phyloP scores from a whole-genome alignment of 2,113 vertebrate species.

The Theristicus caerulescens region DNA sequence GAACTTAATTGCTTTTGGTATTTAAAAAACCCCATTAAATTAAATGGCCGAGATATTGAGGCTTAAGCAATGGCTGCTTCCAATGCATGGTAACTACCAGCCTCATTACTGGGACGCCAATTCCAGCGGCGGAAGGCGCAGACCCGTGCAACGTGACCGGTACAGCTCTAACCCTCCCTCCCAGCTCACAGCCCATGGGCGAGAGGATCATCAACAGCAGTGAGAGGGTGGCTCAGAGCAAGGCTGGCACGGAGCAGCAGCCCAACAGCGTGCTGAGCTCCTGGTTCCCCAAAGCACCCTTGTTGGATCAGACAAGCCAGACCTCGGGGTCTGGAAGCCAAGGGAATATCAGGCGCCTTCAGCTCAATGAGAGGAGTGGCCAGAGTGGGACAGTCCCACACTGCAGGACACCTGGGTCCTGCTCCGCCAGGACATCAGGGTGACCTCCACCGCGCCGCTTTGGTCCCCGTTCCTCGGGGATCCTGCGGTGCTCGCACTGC shows the following conservation, averaged over 20 bases:
- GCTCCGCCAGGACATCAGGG: background rate
- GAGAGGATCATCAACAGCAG: background rate
- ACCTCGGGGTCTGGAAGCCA: background rate
- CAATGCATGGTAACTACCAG: conserved; percentile 48
- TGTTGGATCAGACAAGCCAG: background rate
- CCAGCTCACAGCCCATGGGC: background rate
- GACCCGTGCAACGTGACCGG: background rate
- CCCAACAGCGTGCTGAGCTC: background rate
- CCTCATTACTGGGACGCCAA: conserved; percentile 30
- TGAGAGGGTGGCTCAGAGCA: background rate
- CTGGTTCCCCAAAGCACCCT: background rate
- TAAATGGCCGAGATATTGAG: conserved; percentile 68
- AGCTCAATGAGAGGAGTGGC: background rate
- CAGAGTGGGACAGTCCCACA: background rate
- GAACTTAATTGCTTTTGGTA: conserved; percentile 72
- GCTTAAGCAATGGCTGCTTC: conserved; percentile 61
- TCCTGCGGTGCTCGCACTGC: accelerated
- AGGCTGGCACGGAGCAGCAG: background rate
- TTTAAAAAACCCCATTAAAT: conserved; percentile 69
- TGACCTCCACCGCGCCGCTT: background rate
- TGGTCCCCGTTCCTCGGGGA: background rate
- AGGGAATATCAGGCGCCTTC: accelerated
- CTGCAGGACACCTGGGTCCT: background rate
- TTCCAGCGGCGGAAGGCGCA: background rate
- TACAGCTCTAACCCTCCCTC: background rate